These are phyloP conservation scores for Parasteatoda lunata DNA, from an alignment of 2,888 invertebrate genomes.

Conservation along the genomic window DNA sequence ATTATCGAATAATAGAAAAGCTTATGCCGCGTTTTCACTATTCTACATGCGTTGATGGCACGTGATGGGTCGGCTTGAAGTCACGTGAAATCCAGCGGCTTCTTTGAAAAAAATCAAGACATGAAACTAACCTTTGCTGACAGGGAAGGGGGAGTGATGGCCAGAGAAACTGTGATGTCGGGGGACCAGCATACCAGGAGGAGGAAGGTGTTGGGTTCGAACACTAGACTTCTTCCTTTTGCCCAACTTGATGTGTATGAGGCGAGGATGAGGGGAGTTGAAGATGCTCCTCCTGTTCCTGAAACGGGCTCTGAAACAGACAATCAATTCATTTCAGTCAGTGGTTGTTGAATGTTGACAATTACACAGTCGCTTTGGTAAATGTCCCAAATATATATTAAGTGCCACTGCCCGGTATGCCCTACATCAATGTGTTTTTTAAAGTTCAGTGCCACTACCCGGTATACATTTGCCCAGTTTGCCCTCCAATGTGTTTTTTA, in stretches of 20 bases:
- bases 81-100: too few relatives aligned
- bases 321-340: background rate
- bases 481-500: too few relatives aligned
- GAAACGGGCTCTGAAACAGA: constrained; percentile 57
- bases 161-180: constrained; percentile 64
- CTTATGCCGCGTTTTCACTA: too few relatives aligned
- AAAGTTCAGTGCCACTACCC: too few relatives aligned
- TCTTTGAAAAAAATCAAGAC: background rate
- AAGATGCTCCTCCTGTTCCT: constrained; percentile 67
- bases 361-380: too few relatives aligned
- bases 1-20: too few relatives aligned
- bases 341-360: background rate
- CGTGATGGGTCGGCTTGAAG: too few relatives aligned
- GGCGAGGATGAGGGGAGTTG: constrained; percentile 59
- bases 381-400: too few relatives aligned
- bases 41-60: too few relatives aligned
- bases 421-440: too few relatives aligned
- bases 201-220: constrained; percentile 23
- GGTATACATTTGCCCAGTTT: too few relatives aligned
- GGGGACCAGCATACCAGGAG: constrained; percentile 14
- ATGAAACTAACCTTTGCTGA: constrained; percentile 36
- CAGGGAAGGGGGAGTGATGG: constrained; percentile 54
- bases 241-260: constrained; percentile 62
- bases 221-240: constrained; percentile 60
- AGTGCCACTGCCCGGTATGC: too few relatives aligned